phyloP scores from a whole-genome alignment of 2,888 invertebrate genomes.

The Masnerella sp. region DNA sequence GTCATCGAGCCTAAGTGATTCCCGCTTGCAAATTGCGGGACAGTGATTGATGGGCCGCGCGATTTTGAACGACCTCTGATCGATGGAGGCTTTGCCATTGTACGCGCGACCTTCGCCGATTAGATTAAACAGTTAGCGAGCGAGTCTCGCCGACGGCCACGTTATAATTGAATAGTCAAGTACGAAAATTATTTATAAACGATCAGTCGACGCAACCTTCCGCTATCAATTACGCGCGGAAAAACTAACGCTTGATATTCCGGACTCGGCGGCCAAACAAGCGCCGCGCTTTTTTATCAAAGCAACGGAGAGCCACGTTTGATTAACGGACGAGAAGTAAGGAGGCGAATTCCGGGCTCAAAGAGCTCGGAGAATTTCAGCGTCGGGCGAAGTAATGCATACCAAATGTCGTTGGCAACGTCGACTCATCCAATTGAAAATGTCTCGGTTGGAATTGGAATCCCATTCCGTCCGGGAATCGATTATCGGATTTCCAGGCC shows the following conservation, averaged over 20 bases:
- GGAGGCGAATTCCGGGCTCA: constrained; percentile 49
- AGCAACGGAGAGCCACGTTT: constrained; percentile 43
- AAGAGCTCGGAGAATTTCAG: constrained; percentile 57
- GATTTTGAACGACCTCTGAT: constrained; percentile 63
- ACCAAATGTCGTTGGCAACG: constrained; percentile 67
- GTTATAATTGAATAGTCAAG: constrained; percentile 43
- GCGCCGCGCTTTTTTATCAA: constrained; percentile 36
- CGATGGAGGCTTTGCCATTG: constrained; percentile 39
- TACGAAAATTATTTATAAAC: constrained; percentile 36
- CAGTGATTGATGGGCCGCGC: constrained; percentile 64
- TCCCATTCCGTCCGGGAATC: constrained; percentile 61
- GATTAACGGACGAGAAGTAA: constrained; percentile 54
- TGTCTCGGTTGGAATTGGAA: constrained; percentile 64
- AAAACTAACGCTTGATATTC: constrained; percentile 42
- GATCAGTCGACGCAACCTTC: constrained; percentile 23
- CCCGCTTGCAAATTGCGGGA: constrained; percentile 51
- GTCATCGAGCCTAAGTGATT: constrained; percentile 50
- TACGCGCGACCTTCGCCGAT: constrained; percentile 47
- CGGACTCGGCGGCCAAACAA: constrained; percentile 27
- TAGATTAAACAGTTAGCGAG: constrained; percentile 39
- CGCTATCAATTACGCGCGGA: constrained; percentile 13
- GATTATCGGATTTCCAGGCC: constrained; percentile 65
- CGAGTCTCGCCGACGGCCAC: constrained; percentile 25
- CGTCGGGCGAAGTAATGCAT: constrained; percentile 68
- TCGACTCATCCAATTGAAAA: constrained; percentile 68